Evolutionary conservation across 2,888 invertebrate genomes (phyloP), one percentile per base, ranked within the genome.

Genomic region (Morpho achilles): DNA sequence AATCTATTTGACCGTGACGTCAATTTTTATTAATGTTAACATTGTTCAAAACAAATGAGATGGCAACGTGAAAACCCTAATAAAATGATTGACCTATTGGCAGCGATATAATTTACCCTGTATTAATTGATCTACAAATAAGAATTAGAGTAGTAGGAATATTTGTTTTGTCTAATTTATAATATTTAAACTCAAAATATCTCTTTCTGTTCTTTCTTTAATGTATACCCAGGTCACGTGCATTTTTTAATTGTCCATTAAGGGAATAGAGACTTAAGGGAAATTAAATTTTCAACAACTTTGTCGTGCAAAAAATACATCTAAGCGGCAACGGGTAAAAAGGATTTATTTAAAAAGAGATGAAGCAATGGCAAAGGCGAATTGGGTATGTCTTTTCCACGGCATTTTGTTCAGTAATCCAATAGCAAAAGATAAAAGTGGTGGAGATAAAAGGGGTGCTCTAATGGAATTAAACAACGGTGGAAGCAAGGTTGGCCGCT

Each of bases 401-500:
- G 84, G 83, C 80, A 84, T 86, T 86, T 84, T 81, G 84, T 82
- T 80, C 78, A 74, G 85, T 85, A 88, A 88, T 88, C 84, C 84
- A 85, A 87, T 88, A 87, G 85, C 77, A 81, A 76, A 82, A 85
- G 85, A 87, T 87, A 88, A 86, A 87, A 86, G 84, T 81, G 82
- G 80, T 79, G 83, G 83, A 87, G 86, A 87, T 85, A 87, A 85
- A 87, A 87, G 85, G 87, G 85, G 86, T 86, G 86, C 80, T 87
- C 84, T 89, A 89, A 88, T 89, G 88, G 88, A 87, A 89, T 90
- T 87, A 90, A 88, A 87, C 85, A 87, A 82, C 77, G 79, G 72
- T 65, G 72, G 77, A 75, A 65, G 60, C 61, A 51, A 51, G 44
- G 50, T 53, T 56, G 56, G 53, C 41, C 50, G 65, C 68, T 68